phyloP scores from a whole-genome alignment of 1,140 invertebrate genomes.

The Diorhabda sublineata region DNA sequence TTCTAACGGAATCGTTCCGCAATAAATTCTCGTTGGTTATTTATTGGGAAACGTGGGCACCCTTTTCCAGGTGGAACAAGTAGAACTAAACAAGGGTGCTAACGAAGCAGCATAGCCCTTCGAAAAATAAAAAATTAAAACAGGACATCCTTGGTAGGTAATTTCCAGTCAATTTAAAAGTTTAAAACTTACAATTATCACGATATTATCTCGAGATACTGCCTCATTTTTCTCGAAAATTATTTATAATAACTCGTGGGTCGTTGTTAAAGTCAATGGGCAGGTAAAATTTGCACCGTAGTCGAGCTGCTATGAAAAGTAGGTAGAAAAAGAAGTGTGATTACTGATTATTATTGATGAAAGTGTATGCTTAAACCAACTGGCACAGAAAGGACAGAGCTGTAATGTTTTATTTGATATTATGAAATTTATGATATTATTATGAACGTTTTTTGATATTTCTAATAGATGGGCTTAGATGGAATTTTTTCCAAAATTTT shows the following conservation, averaged over 20 bases:
- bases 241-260: neutral
- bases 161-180: slow-evolving; percentile 1
- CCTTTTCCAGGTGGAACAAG: too few species aligned
- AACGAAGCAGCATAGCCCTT: too few species aligned
- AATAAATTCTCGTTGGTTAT: too few species aligned
- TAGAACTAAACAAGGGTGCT: too few species aligned
- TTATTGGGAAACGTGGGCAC: too few species aligned
- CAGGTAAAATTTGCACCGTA: neutral
- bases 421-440: neutral
- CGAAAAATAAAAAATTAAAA: too few species aligned
- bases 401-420: neutral
- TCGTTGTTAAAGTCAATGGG: neutral
- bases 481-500: too few species aligned
- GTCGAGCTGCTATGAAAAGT: neutral
- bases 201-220: neutral
- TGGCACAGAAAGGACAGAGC: neutral
- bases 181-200: slow-evolving; percentile 3
- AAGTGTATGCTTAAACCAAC: neutral
- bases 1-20: too few species aligned
- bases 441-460: neutral
- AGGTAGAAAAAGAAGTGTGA: slow-evolving; percentile 2
- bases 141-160: neutral
- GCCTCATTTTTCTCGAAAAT: slow-evolving; percentile 2
- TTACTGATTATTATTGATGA: slow-evolving; percentile 1
- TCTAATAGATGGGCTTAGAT: too few species aligned